Evolutionary conservation across 2,797 vertebrate genomes (phyloP).

Genomic region (Caiman crocodilus): DNA sequence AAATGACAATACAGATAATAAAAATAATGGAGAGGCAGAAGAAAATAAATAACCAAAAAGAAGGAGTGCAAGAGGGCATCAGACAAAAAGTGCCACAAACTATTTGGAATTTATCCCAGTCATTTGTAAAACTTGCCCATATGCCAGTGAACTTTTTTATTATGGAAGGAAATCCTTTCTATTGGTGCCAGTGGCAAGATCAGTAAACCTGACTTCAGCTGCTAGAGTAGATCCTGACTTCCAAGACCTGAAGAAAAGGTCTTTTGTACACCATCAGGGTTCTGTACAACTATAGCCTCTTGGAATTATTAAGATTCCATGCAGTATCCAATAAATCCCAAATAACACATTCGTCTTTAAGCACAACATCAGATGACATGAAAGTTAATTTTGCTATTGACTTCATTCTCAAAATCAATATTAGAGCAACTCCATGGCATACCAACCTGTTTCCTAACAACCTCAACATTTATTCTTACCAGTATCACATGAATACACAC

Average conservation of each 20-base stretch:
- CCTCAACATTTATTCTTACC: too few species aligned
- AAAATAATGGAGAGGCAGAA: background rate
- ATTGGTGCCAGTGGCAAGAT: background rate
- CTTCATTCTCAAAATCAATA: background rate
- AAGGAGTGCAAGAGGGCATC: background rate
- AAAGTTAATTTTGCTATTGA: background rate
- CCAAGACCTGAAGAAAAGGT: background rate
- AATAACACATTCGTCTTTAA: background rate
- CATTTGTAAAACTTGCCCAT: background rate
- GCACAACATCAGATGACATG: background rate
- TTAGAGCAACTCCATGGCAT: background rate
- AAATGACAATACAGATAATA: constrained; percentile 16
- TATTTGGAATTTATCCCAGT: background rate
- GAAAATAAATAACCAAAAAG: background rate
- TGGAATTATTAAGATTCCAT: background rate
- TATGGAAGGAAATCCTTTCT: background rate
- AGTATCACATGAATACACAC: too few species aligned
- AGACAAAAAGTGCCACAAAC: background rate
- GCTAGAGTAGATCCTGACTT: background rate
- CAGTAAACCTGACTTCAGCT: background rate
- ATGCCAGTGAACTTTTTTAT: background rate
- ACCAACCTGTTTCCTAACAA: background rate
- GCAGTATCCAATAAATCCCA: background rate
- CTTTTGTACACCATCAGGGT: background rate
- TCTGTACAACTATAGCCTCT: background rate